Percentiles rank a stretch among this genome's conserved stretches.
Conservation (phyloP, 2,888 invertebrate species). For the Argyresthia albistria region DNA sequence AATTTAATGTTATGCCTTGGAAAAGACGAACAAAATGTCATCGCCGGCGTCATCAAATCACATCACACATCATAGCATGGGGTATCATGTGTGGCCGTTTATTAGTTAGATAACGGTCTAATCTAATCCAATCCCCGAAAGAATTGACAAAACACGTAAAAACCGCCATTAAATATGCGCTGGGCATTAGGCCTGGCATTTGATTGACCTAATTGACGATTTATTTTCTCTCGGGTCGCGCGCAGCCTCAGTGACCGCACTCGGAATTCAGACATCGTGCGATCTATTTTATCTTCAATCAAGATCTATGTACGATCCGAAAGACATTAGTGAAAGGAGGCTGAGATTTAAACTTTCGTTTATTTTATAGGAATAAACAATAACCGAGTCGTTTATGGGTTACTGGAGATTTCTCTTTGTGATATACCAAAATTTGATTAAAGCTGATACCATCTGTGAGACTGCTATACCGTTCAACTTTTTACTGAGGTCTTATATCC, state of each 20-base stretch:
- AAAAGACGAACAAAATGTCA: neutral
- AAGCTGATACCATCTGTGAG: neutral
- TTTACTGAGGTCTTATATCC: no score
- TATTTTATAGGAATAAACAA: slow-evolving; percentile 62
- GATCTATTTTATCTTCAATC: slow-evolving; percentile 64
- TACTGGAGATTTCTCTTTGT: slow-evolving; percentile 42
- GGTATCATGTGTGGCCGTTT: neutral
- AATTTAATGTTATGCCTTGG: neutral
- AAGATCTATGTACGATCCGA: slow-evolving; percentile 56
- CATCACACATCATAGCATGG: no score
- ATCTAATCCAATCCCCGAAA: neutral
- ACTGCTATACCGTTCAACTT: no score
- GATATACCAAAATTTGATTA: slow-evolving; percentile 3
- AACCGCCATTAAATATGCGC: neutral
- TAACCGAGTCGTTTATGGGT: slow-evolving; percentile 56
- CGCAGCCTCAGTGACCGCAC: slow-evolving; percentile 47
- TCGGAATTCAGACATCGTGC: slow-evolving; percentile 51
- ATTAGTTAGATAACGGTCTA: neutral
- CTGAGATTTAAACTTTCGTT: slow-evolving; percentile 54
- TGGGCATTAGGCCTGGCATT: slow-evolving; percentile 46
- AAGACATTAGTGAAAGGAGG: slow-evolving; percentile 67
- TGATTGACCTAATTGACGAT: slow-evolving; percentile 68
- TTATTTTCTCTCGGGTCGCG: slow-evolving; percentile 56
- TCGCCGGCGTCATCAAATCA: neutral
- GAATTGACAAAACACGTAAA: neutral